Conservation (phyloP, 2,888 invertebrate genomes). For the Baronia brevicornis region DNA sequence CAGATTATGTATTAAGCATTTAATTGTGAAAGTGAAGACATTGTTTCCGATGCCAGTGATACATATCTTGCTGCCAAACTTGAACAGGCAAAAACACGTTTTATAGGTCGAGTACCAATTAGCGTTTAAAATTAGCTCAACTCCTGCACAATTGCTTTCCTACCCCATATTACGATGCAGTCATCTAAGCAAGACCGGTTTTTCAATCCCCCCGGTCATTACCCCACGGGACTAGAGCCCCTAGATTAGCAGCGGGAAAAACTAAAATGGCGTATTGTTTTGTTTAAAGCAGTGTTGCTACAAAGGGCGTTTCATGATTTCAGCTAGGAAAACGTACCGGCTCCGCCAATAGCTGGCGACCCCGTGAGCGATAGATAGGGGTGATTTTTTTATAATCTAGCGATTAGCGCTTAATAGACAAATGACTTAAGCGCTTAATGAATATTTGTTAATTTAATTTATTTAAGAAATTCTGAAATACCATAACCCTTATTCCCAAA, state of each 20-base stretch:
- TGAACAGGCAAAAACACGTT: background rate
- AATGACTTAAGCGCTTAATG: conserved; percentile 21
- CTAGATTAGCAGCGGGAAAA: conserved; percentile 55
- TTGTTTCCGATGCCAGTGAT: too few relatives aligned
- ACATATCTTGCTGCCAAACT: too few relatives aligned
- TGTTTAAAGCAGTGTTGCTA: conserved; percentile 50
- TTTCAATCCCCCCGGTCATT: conserved; percentile 54
- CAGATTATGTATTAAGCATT: too few relatives aligned
- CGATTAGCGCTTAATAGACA: conserved; percentile 58
- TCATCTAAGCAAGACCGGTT: conserved; percentile 17
- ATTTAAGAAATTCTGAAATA: too few relatives aligned
- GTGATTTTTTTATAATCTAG: conserved; percentile 39
- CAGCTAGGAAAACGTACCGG: conserved; percentile 45
- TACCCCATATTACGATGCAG: conserved; percentile 16
- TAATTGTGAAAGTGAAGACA: too few relatives aligned
- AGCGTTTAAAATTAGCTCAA: conserved; percentile 3
- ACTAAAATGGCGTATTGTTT: conserved; percentile 62
- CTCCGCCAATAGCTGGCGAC: conserved; percentile 49
- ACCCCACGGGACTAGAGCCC: conserved; percentile 44
- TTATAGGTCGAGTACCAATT: conserved; percentile 13
- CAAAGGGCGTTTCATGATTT: conserved; percentile 63
- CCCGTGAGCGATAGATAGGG: conserved; percentile 58
- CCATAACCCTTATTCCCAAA: too few relatives aligned
- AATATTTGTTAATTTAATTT: background rate
- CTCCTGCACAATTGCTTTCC: conserved; percentile 3